Evolutionary conservation across 2,888 invertebrate genomes (phyloP).

Genomic region (Carpatolechia fugitivella): DNA sequence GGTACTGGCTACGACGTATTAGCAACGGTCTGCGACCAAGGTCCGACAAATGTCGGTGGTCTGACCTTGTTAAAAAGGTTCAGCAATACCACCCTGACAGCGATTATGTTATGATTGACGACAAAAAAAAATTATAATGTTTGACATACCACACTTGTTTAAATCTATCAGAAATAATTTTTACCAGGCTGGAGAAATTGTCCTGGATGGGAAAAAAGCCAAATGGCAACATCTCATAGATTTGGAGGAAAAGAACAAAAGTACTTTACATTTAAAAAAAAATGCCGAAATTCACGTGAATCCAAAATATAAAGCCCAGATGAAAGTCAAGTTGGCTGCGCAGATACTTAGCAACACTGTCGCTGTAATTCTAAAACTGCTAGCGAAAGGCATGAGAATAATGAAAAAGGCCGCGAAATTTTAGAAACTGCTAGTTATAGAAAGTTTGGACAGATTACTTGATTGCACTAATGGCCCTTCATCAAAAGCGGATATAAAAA

Average conservation of each 20-base stretch:
- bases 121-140: constrained; percentile 18
- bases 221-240: constrained; percentile 16
- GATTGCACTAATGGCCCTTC: constrained; percentile 24
- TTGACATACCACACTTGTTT: constrained; percentile 19
- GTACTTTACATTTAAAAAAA: constrained; percentile 8
- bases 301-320: constrained; percentile 17
- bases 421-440: constrained; percentile 17
- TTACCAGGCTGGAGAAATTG: constrained; percentile 8
- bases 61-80: constrained; percentile 13
- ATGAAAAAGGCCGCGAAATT: constrained; percentile 9
- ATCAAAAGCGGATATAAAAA: constrained; percentile 18
- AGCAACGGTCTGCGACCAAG: too few species aligned
- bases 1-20: constrained; percentile 13
- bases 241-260: constrained; percentile 12
- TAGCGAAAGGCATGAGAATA: constrained; percentile 10
- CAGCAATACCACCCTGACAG: neutral
- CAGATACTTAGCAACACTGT: constrained; percentile 23
- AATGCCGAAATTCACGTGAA: constrained; percentile 4
- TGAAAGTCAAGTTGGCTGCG: constrained; percentile 23
- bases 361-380: constrained; percentile 20
- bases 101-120: constrained; percentile 10
- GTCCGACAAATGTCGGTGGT: constrained; percentile 21
- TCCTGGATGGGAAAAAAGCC: constrained; percentile 4
- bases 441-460: constrained; percentile 19
- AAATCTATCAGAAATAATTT: constrained; percentile 17